Percentiles rank a stretch among this genome's conserved stretches.
Evolutionary conservation across 2,113 vertebrate species (phyloP).

Genomic region (Gobius niger): DNA sequence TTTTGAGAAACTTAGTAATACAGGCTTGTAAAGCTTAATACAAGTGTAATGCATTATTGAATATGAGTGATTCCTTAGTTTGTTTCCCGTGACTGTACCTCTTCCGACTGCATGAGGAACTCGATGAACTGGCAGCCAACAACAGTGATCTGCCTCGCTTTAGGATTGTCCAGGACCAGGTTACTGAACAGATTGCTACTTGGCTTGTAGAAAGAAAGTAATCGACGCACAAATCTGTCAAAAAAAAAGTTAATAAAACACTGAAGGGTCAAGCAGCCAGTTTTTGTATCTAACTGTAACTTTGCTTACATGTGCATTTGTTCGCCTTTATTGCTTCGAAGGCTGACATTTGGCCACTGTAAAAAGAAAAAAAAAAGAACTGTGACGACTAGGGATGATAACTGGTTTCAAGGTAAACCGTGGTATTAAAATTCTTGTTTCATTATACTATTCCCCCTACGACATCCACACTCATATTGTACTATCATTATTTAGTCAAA

Average conservation of each 20-base stretch:
- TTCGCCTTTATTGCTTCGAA: slow-evolving; percentile 87
- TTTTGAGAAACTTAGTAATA: too few relatives aligned
- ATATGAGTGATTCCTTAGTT: neutral
- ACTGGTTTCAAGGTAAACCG: too few relatives aligned
- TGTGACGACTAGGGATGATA: too few relatives aligned
- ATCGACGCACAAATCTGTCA: slow-evolving; percentile 81
- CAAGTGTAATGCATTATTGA: too few relatives aligned
- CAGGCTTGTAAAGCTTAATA: too few relatives aligned
- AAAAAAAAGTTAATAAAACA: neutral
- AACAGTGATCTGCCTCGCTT: slow-evolving; percentile 80
- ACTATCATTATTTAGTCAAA: too few relatives aligned
- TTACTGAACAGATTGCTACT: slow-evolving; percentile 84
- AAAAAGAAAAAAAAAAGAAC: slow-evolving; percentile 46
- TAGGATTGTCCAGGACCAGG: slow-evolving; percentile 81
- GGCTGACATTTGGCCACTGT: slow-evolving; percentile 87
- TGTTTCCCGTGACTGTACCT: slow-evolving; percentile 67
- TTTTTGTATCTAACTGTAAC: slow-evolving; percentile 8
- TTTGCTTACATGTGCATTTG: slow-evolving; percentile 84
- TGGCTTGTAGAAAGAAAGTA: slow-evolving; percentile 88
- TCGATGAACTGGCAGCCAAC: slow-evolving; percentile 85
- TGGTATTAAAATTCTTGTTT: too few relatives aligned
- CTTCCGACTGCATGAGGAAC: slow-evolving; percentile 86
- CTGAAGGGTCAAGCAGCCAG: too few relatives aligned
- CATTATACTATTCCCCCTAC: too few relatives aligned
- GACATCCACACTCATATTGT: too few relatives aligned